Evolutionary conservation across 2,113 vertebrate genomes (phyloP), one percentile per base, ranked within the genome.

Genomic region (Sinocyclocheilus anophthalmus): DNA sequence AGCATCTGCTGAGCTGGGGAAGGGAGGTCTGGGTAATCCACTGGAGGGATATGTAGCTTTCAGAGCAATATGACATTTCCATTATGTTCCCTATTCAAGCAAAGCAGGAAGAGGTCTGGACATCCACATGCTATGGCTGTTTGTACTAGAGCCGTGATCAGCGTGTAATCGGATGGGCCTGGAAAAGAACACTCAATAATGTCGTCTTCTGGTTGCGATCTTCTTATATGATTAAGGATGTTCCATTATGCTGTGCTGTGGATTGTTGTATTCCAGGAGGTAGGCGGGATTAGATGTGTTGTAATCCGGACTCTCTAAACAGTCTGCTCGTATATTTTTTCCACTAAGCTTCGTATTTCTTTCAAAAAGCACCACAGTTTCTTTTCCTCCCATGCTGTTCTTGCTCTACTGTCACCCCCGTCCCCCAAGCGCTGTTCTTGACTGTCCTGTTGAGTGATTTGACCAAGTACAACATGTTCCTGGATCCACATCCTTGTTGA

Each of bases 151-250:
- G 90, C 89, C 91, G 94, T 95, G 90, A 94, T 95, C 92, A 89
- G 87, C 76, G 92, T 79, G 83, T 94, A 95, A 95, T 94, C 94
- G 73, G 33, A 45, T 92, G 90, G 90, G 86, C 89, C 33, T 82
- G 57, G 84, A 94, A 96, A 96, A 95, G 95, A 96, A 95, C 94
- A 33, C 83, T 90, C 39, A 84, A 90, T 92, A 93, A 61, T 61
- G 91, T 93, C 86, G 72, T 92, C 94, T 90, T 78, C 92, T 93
- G 90, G 90, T 81, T 93, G 87, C 81, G 92, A 93, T 94, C 93
- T 90, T 93, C 93, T 94, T 95, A 92, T 53, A 87, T 76, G 94
- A 96, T 96, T 95, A 94, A 94, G 94, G 93, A 93, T 90, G 93
- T 93, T 92, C 93, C 92, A 87, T 92, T 95, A 91, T 85, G 89